Conservation (phyloP, 1,140 invertebrate species). For the Aethina tumida region DNA sequence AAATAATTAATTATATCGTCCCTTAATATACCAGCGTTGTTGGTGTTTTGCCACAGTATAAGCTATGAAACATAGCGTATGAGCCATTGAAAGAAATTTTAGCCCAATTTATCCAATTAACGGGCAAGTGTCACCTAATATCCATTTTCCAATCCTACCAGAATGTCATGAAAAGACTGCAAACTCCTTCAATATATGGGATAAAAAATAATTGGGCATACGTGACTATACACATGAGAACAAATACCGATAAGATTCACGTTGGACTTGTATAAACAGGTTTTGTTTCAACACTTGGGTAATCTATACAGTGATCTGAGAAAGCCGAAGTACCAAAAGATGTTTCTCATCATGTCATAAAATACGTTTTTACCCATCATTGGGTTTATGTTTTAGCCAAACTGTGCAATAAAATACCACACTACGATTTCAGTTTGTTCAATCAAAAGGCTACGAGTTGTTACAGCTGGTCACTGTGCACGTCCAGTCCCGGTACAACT, state of each 20-base stretch:
- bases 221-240: conserved; percentile 40
- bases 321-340: conserved; percentile 31
- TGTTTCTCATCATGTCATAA: conserved; percentile 32
- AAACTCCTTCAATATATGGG: conserved; percentile 42
- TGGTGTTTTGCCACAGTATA: conserved; percentile 44
- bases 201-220: conserved; percentile 41
- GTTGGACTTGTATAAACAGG: conserved; percentile 10
- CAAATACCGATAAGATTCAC: conserved; percentile 38
- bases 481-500: neutral
- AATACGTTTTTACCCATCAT: conserved; percentile 39
- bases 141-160: conserved; percentile 45
- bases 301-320: conserved; percentile 36
- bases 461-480: neutral
- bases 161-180: conserved; percentile 42
- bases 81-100: conserved; percentile 38
- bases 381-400: conserved; percentile 36
- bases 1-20: conserved; percentile 45
- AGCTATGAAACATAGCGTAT: conserved; percentile 38
- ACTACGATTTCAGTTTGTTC: conserved; percentile 12
- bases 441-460: conserved; percentile 1
- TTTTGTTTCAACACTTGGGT: conserved; percentile 36
- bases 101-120: conserved; percentile 42
- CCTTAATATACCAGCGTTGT: conserved; percentile 40
- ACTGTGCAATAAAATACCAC: conserved; percentile 31
- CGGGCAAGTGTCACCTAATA: conserved; percentile 40